Conservation (phyloP, 1,140 invertebrate species). For the Metopolophium dirhodum region DNA sequence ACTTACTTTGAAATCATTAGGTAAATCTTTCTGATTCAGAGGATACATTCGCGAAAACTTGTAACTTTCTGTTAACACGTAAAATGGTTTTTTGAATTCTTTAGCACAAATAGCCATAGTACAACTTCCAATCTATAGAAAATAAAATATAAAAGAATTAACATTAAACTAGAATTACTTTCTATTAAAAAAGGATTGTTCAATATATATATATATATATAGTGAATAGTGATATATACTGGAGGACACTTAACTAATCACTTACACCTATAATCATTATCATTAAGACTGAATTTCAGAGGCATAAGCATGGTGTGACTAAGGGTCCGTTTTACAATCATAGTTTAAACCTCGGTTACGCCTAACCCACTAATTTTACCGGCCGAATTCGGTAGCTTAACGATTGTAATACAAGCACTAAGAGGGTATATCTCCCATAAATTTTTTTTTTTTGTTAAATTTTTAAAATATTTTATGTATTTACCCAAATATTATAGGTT, state of each 20-base stretch:
- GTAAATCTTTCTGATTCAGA: conserved; percentile 89
- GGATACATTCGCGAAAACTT: conserved; percentile 95
- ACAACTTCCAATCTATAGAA: conserved; percentile 69
- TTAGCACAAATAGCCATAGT: conserved; percentile 89
- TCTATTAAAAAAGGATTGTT: neutral
- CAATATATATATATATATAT: neutral
- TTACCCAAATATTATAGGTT: too few relatives aligned
- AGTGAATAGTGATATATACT: neutral
- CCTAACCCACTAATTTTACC: too few relatives aligned
- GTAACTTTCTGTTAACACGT: conserved; percentile 95
- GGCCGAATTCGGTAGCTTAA: too few relatives aligned
- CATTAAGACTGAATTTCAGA: too few relatives aligned
- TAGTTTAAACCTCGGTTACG: too few relatives aligned
- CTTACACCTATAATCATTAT: neutral
- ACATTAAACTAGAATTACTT: neutral
- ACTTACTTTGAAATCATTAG: conserved; percentile 79
- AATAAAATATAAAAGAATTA: conserved; percentile 34
- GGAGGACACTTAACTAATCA: neutral
- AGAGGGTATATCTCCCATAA: too few relatives aligned
- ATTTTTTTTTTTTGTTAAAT: too few relatives aligned
- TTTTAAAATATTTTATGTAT: too few relatives aligned
- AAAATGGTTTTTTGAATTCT: conserved; percentile 93
- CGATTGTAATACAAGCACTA: too few relatives aligned
- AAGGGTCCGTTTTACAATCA: too few relatives aligned
- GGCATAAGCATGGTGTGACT: too few relatives aligned